phyloP scores from a whole-genome alignment of 2,113 vertebrate genomes.

The Pungitius pungitius region DNA sequence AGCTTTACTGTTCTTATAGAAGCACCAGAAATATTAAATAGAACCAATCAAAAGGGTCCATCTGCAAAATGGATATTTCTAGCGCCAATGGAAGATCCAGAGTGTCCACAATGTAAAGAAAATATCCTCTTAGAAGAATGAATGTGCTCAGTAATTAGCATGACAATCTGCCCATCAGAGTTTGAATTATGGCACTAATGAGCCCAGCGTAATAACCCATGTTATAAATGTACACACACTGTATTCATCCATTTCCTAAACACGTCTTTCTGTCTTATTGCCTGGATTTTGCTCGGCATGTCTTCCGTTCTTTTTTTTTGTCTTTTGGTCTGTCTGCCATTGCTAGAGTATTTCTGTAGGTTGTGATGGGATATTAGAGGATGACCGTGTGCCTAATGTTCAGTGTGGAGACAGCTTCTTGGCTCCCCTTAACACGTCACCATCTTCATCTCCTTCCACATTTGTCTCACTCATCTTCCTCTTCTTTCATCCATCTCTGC shows the following conservation, averaged over 20 bases:
- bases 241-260: neutral
- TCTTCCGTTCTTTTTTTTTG: neutral
- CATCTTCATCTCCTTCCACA: neutral
- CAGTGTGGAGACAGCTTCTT: conserved; percentile 2
- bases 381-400: neutral
- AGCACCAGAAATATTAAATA: neutral
- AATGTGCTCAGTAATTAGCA: neutral
- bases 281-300: neutral
- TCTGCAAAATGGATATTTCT: neutral
- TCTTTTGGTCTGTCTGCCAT: neutral
- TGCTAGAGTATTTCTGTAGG: neutral
- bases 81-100: neutral
- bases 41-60: neutral
- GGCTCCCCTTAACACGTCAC: neutral
- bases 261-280: neutral
- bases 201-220: conserved; percentile 1
- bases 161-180: neutral
- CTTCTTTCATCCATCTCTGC: neutral
- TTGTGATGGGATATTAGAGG: neutral
- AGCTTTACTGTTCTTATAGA: neutral
- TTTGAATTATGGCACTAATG: neutral
- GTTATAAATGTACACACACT: neutral
- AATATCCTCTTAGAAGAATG: neutral
- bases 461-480: neutral
- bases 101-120: neutral